Conservation (phyloP, 2,113 vertebrate species). For the Calyptomena viridis region DNA sequence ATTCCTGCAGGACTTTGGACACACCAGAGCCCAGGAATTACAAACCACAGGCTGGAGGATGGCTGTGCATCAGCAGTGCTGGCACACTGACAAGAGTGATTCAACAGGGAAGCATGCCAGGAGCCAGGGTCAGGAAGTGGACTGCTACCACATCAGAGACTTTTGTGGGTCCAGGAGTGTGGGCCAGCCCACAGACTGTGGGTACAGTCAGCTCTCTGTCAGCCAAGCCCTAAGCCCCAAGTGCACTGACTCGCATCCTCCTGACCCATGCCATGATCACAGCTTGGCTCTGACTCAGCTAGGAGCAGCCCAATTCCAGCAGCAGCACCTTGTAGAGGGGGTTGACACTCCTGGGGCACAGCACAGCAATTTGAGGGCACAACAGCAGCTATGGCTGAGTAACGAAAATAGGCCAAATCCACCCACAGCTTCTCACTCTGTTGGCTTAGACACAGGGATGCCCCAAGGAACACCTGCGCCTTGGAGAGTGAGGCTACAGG, state of each 20-base stretch:
- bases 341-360: neutral
- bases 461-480: neutral
- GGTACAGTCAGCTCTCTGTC: neutral
- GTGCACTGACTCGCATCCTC: neutral
- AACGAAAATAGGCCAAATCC: neutral
- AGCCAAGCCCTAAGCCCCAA: neutral
- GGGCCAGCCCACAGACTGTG: neutral
- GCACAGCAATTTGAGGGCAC: neutral
- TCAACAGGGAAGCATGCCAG: neutral
- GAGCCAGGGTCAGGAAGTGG: neutral
- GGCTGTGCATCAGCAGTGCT: neutral
- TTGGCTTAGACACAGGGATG: neutral
- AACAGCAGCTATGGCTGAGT: neutral
- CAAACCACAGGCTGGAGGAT: neutral
- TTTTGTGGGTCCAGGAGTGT: neutral
- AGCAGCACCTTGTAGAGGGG: neutral
- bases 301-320: neutral
- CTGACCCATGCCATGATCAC: neutral
- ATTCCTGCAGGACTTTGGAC: neutral
- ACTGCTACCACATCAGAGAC: constrained; percentile 13
- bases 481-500: neutral
- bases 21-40: neutral
- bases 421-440: neutral
- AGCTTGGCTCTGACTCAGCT: neutral
- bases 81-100: neutral